Percentiles rank a stretch among this genome's conserved stretches.
These are phyloP conservation scores for Dolichoris vasculosae DNA, from an alignment of 1,140 invertebrate species.

Conservation along the genomic window DNA sequence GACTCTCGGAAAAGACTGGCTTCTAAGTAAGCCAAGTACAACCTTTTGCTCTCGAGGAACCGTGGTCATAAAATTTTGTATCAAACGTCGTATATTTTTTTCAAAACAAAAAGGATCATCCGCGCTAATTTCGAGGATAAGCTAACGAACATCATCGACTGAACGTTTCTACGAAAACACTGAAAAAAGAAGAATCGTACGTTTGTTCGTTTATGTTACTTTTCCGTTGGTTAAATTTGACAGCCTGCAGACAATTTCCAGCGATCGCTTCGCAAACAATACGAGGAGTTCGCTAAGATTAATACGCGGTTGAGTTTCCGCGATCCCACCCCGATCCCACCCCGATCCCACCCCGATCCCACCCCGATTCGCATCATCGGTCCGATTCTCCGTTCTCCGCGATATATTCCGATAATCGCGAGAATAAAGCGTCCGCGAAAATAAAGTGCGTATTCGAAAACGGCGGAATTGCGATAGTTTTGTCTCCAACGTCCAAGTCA, in stretches of 20 bases:
- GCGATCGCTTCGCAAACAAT: no score
- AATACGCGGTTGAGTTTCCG: neutral
- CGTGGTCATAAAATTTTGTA: no score
- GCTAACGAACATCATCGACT: neutral
- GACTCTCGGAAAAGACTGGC: no score
- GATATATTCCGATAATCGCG: neutral
- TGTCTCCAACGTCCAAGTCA: neutral
- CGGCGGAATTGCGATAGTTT: neutral
- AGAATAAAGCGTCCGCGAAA: neutral
- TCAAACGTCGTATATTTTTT: no score
- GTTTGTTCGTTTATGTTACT: no score
- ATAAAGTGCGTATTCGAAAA: neutral
- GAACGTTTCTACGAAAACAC: neutral
- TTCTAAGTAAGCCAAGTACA: no score
- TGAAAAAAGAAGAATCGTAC: no score
- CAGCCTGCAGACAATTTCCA: no score
- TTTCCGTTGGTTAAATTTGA: no score
- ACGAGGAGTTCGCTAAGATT: neutral
- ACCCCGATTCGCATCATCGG: neutral
- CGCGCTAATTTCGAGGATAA: neutral
- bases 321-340: neutral
- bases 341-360: neutral
- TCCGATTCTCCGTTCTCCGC: neutral
- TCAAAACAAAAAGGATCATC: no score
- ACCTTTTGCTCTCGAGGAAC: no score